Conservation (phyloP, 1,140 invertebrate species). For the Trypoxylus dichotomus region DNA sequence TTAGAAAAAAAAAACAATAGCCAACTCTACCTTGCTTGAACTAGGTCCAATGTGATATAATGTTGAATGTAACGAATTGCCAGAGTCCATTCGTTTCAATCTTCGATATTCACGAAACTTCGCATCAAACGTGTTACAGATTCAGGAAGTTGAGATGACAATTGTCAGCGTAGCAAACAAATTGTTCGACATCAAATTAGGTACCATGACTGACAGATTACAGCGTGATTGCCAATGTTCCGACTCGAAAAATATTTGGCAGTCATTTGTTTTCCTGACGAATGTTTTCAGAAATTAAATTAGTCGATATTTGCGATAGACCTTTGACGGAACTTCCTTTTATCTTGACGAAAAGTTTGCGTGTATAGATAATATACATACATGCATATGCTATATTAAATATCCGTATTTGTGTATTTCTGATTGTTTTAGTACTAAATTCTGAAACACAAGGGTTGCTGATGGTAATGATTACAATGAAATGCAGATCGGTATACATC, state of each 20-base stretch:
- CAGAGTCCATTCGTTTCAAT: too few species aligned
- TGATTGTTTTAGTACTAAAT: not conserved
- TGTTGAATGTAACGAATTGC: too few species aligned
- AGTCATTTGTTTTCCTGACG: conserved; percentile 32
- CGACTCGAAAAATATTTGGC: conserved; percentile 31
- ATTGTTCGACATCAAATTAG: not conserved
- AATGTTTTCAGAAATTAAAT: not conserved
- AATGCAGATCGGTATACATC: not conserved
- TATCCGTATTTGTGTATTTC: not conserved
- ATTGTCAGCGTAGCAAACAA: not conserved
- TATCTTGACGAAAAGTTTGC: not conserved
- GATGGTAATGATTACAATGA: not conserved
- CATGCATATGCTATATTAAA: not conserved
- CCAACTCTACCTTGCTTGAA: too few species aligned
- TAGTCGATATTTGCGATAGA: not conserved
- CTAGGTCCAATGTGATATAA: too few species aligned
- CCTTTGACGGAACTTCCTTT: not conserved
- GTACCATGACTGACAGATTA: conserved; percentile 29
- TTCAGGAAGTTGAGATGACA: not conserved
- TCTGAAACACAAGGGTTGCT: not conserved
- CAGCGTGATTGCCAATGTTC: conserved; percentile 18
- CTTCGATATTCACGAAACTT: too few species aligned
- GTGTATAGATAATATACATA: not conserved
- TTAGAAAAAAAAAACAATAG: too few species aligned
- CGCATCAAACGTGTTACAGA: not conserved